phyloP scores from a whole-genome alignment of 2,888 invertebrate species.

The Panorpa germanica region DNA sequence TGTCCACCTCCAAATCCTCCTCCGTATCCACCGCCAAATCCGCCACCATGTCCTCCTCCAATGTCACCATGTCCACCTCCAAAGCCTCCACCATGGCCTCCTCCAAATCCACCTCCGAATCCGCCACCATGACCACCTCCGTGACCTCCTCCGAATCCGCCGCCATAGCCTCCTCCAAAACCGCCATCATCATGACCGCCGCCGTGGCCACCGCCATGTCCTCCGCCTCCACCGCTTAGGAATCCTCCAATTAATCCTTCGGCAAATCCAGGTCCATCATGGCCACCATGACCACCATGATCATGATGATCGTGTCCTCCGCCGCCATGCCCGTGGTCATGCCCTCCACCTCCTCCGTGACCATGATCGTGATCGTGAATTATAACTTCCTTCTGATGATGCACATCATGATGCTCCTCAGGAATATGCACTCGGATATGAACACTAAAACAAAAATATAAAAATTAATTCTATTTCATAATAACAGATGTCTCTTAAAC shows the following conservation, averaged over 20 bases:
- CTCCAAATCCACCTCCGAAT: constrained; percentile 16
- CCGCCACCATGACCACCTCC: constrained; percentile 11
- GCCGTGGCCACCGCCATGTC: constrained; percentile 19
- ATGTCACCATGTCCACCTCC: constrained; percentile 10
- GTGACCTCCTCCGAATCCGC: constrained; percentile 13
- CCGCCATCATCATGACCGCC: constrained; percentile 26
- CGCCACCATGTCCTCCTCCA: constrained; percentile 12
- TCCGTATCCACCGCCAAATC: constrained; percentile 21
- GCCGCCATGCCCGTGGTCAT: constrained; percentile 18
- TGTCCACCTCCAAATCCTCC: constrained; percentile 22
- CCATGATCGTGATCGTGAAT: constrained; percentile 25
- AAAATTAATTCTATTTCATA: constrained; percentile 7
- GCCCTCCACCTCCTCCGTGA: constrained; percentile 15
- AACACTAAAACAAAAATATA: constrained; percentile 26
- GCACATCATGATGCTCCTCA: constrained; percentile 27
- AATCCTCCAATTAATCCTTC: constrained; percentile 14
- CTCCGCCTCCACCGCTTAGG: constrained; percentile 16
- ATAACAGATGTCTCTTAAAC: background rate
- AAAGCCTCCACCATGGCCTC: constrained; percentile 13
- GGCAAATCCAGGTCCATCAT: constrained; percentile 12
- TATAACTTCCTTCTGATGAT: constrained; percentile 25
- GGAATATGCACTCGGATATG: constrained; percentile 35
- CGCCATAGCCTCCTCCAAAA: constrained; percentile 12
- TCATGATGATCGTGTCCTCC: constrained; percentile 15
- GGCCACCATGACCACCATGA: constrained; percentile 14